phyloP scores from a whole-genome alignment of 1,140 invertebrate genomes.

The Drosophila gunungcola region DNA sequence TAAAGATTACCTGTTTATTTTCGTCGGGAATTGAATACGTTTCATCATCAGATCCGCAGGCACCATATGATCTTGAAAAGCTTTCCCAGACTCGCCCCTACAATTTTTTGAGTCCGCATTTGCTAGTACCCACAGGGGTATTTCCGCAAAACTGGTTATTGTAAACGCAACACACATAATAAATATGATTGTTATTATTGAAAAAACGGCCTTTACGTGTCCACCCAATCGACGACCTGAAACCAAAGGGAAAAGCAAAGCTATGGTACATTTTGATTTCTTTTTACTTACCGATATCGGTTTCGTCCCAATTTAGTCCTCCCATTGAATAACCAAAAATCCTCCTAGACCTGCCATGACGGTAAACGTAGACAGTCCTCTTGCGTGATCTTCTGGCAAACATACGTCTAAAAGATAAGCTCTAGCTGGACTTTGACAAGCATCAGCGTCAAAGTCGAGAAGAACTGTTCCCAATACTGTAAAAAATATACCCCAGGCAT shows the following conservation, averaged over 20 bases:
- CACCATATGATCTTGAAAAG: slow-evolving; percentile 49
- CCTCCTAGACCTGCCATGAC: slow-evolving; percentile 98
- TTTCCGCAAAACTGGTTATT: slow-evolving; percentile 94
- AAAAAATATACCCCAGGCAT: slow-evolving; percentile 95
- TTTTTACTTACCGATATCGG: slow-evolving; percentile 88
- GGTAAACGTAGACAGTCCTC: slow-evolving; percentile 97
- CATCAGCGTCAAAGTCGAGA: slow-evolving; percentile 97
- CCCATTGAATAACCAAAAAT: slow-evolving; percentile 97
- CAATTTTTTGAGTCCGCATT: slow-evolving; percentile 24
- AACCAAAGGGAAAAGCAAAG: neutral
- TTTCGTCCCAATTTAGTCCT: slow-evolving; percentile 96
- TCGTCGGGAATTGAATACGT: neutral
- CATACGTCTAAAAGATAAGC: slow-evolving; percentile 97
- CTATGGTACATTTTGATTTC: neutral
- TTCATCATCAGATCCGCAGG: slow-evolving; percentile 6
- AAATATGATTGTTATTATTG: slow-evolving; percentile 94
- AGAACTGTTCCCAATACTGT: slow-evolving; percentile 97
- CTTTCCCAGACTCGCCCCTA: slow-evolving; percentile 17
- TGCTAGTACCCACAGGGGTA: slow-evolving; percentile 88
- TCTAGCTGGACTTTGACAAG: slow-evolving; percentile 96
- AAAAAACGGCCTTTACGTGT: slow-evolving; percentile 95
- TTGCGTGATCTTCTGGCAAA: slow-evolving; percentile 96
- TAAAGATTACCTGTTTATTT: neutral
- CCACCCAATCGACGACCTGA: slow-evolving; percentile 89
- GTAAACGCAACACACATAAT: slow-evolving; percentile 92